Percentiles rank a stretch among this genome's conserved stretches.
Conservation (phyloP, 2,888 invertebrate genomes). For the Neuroscelio doddi region DNA sequence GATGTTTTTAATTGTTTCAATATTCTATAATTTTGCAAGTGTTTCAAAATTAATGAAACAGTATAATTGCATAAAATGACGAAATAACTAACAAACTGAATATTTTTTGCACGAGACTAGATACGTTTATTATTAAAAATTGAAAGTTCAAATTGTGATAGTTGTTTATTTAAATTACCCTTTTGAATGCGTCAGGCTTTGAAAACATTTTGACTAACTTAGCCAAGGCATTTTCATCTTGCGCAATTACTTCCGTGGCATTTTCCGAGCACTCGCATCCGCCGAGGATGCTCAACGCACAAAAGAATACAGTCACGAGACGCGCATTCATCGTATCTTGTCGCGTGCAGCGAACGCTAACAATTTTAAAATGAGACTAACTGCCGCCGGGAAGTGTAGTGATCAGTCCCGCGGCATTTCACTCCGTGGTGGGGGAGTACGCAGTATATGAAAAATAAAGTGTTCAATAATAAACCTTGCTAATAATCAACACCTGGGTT, state of each 20-base stretch:
- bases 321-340: slow-evolving; percentile 38
- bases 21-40: too few relatives aligned
- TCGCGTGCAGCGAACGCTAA: slow-evolving; percentile 37
- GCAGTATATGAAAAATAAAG: neutral
- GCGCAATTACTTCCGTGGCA: slow-evolving; percentile 35
- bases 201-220: slow-evolving; percentile 69
- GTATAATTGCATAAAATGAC: too few relatives aligned
- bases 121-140: too few relatives aligned
- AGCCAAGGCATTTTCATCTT: slow-evolving; percentile 62
- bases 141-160: too few relatives aligned
- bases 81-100: too few relatives aligned
- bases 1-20: neutral
- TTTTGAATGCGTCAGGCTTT: slow-evolving; percentile 69
- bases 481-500: neutral
- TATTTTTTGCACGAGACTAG: too few relatives aligned
- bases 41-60: too few relatives aligned
- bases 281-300: slow-evolving; percentile 19
- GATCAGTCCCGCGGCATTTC: slow-evolving; percentile 44
- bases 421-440: slow-evolving; percentile 49
- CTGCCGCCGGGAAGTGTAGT: slow-evolving; percentile 39
- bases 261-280: slow-evolving; percentile 46
- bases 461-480: neutral
- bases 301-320: slow-evolving; percentile 31
- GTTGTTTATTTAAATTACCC: slow-evolving; percentile 63
- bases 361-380: slow-evolving; percentile 58